Conservation (phyloP, 92 coral and sea anemone genomes). For the Heteractis magnifica region DNA sequence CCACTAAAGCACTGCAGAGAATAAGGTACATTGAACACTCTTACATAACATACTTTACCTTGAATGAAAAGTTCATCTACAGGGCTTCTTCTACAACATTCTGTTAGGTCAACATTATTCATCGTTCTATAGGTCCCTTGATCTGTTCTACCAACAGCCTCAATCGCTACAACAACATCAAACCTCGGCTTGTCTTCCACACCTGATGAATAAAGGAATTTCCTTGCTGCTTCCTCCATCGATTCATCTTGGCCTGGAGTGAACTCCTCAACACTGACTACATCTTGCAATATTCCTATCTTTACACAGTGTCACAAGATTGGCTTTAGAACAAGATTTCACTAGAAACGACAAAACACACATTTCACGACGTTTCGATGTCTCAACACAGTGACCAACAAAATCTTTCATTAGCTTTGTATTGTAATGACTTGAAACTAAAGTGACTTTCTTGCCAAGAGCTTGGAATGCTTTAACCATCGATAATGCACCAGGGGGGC, state of each 20-base stretch:
- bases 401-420: constrained; percentile 37
- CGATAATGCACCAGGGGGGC: constrained; percentile 62
- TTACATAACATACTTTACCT: too few relatives aligned
- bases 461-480: constrained; percentile 79
- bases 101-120: constrained; percentile 43
- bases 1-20: too few relatives aligned
- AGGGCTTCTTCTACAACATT: constrained; percentile 54
- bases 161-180: constrained; percentile 85
- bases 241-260: constrained; percentile 30
- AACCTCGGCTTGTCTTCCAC: constrained; percentile 51
- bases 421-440: constrained; percentile 56
- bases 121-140: constrained; percentile 64
- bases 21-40: too few relatives aligned
- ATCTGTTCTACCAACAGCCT: constrained; percentile 63
- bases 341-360: too few relatives aligned
- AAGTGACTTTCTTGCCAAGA: constrained; percentile 62
- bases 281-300: constrained; percentile 35
- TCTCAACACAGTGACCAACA: constrained; percentile 42
- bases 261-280: constrained; percentile 59
- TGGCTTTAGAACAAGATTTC: too few relatives aligned
- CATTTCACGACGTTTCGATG: too few relatives aligned
- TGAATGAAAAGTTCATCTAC: constrained; percentile 85
- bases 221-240: constrained; percentile 47
- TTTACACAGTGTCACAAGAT: constrained; percentile 49
- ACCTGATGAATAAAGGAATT: constrained; percentile 65